A percentile compares a stretch with the other conserved stretches of the same genome.
phyloP scores from a whole-genome alignment of 1,140 invertebrate genomes.

The Agraylea sexmaculata region DNA sequence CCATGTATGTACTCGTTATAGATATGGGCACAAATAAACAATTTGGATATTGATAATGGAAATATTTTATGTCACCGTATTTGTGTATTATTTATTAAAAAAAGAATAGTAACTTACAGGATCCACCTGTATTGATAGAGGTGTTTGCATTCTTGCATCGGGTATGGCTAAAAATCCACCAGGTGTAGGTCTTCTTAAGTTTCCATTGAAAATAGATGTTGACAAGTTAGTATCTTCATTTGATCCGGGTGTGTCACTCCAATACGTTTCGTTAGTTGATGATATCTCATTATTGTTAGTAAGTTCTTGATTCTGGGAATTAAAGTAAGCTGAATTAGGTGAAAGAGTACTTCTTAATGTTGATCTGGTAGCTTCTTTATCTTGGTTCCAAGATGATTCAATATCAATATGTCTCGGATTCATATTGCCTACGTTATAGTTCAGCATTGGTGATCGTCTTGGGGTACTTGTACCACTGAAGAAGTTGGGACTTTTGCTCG shows the following conservation, averaged over 20 bases:
- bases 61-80: conserved; percentile 1
- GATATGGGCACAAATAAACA: too few relatives aligned
- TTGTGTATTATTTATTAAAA: conserved; percentile 7
- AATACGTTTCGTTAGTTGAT: conserved; percentile 15
- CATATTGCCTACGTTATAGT: conserved; percentile 40
- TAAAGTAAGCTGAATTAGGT: conserved; percentile 20
- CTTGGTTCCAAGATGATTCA: conserved; percentile 34
- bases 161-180: conserved; percentile 25
- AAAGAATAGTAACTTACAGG: conserved; percentile 42
- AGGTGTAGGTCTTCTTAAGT: conserved; percentile 7
- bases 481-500: conserved; percentile 29
- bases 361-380: conserved; percentile 22
- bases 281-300: conserved; percentile 15
- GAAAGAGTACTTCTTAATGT: conserved; percentile 20
- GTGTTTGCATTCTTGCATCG: conserved; percentile 34
- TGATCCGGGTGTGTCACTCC: conserved; percentile 12
- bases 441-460: conserved; percentile 35
- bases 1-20: too few relatives aligned
- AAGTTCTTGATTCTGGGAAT: conserved; percentile 22
- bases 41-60: neutral
- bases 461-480: conserved; percentile 35
- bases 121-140: conserved; percentile 52
- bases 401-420: conserved; percentile 39
- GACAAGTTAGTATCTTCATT: conserved; percentile 12
- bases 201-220: conserved; percentile 15